A percentile compares a stretch with the other conserved stretches of the same genome.
phyloP scores from a whole-genome alignment of 2,797 vertebrate species.

The Sciaenops ocellatus region DNA sequence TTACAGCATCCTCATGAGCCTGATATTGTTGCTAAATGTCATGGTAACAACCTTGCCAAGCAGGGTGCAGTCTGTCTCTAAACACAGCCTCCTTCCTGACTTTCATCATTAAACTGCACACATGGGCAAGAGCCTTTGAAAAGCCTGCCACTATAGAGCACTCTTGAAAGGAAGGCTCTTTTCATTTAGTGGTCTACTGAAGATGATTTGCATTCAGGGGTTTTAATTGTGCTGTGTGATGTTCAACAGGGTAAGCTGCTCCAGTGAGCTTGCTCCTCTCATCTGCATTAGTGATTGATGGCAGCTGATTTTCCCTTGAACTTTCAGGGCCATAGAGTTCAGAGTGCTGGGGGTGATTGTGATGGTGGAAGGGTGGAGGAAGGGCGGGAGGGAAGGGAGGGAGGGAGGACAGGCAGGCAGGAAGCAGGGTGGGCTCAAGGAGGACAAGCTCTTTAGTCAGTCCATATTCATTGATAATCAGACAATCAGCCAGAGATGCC shows the following conservation, averaged over 20 bases:
- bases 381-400: not conserved
- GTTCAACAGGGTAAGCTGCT: constrained; percentile 78
- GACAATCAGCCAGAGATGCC: constrained; percentile 55
- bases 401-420: constrained; percentile 3
- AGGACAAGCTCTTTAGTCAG: constrained; percentile 52
- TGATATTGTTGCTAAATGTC: constrained; percentile 63
- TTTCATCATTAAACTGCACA: constrained; percentile 77
- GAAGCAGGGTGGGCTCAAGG: constrained; percentile 52
- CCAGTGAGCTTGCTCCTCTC: constrained; percentile 60
- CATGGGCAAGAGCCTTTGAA: constrained; percentile 70
- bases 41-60: constrained; percentile 65
- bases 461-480: constrained; percentile 53
- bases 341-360: constrained; percentile 47
- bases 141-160: constrained; percentile 65
- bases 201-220: constrained; percentile 79
- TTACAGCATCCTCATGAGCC: constrained; percentile 42
- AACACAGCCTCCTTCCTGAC: constrained; percentile 64
- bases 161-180: constrained; percentile 74
- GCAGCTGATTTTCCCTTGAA: constrained; percentile 78
- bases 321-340: constrained; percentile 64
- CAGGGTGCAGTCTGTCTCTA: constrained; percentile 52
- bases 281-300: constrained; percentile 80
- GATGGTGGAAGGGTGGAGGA: constrained; percentile 13
- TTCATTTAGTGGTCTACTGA: constrained; percentile 74
- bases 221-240: constrained; percentile 80